Conservation (phyloP, 2,797 vertebrate genomes). For the Euphonia xanthogaster region DNA sequence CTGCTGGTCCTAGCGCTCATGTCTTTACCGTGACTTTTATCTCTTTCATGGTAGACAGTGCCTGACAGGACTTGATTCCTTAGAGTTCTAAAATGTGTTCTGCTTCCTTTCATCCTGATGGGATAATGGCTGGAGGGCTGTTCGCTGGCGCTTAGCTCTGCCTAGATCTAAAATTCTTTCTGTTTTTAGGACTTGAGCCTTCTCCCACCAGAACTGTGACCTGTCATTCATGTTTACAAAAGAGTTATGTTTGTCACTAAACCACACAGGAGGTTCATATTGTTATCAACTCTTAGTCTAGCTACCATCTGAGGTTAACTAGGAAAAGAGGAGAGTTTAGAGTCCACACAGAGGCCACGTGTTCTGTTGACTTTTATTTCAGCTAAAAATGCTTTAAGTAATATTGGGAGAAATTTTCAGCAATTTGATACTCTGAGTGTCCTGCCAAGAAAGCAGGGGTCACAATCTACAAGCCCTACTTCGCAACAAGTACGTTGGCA, state of each 20-base stretch:
- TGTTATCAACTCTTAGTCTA: background rate
- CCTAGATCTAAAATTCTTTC: background rate
- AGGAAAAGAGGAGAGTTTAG: background rate
- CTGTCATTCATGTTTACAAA: background rate
- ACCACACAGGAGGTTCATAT: background rate
- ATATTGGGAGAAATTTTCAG: background rate
- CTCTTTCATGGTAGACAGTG: background rate
- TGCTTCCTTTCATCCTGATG: background rate
- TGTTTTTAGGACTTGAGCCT: background rate
- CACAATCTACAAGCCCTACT: background rate
- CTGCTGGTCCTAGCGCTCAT: background rate
- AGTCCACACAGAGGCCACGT: background rate
- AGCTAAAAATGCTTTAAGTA: background rate
- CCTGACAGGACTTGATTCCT: background rate
- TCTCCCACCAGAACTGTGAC: background rate
- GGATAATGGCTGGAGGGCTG: background rate
- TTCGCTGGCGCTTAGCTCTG: background rate
- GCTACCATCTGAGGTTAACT: background rate
- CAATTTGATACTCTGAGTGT: background rate
- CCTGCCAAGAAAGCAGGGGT: background rate
- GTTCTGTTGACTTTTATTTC: background rate
- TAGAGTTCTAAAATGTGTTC: background rate
- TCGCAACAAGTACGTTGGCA: background rate
- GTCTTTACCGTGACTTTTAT: background rate
- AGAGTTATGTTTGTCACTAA: background rate